phyloP scores from a whole-genome alignment of 2,113 vertebrate species.

The Ondatra zibethicus region DNA sequence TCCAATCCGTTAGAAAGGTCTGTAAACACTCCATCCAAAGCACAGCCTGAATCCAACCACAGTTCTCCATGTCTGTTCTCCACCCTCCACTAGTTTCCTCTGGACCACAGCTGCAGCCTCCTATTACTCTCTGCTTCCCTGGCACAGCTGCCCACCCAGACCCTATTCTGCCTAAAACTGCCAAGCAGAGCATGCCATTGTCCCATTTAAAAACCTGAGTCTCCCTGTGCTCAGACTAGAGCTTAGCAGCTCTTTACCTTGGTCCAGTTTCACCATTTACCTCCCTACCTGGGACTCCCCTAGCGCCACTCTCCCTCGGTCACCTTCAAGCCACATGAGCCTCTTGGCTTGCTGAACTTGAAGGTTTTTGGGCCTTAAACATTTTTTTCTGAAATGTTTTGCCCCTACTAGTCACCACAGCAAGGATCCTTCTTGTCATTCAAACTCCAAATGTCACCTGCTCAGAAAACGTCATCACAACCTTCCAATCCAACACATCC shows the following conservation, averaged over 20 bases:
- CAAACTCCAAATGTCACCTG: constrained; percentile 28
- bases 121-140: neutral
- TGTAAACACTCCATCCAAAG: neutral
- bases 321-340: neutral
- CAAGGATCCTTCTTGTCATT: constrained; percentile 6
- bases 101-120: neutral
- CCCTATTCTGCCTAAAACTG: neutral
- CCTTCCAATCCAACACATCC: constrained; percentile 8
- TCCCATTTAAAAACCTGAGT: neutral
- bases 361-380: neutral
- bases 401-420: neutral
- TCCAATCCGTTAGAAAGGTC: neutral
- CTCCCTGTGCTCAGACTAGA: neutral
- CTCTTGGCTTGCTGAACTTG: constrained; percentile 16
- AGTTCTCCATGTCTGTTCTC: neutral
- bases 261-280: neutral
- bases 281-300: neutral
- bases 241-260: neutral
- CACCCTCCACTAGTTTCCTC: neutral
- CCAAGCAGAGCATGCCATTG: neutral
- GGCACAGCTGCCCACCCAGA: neutral
- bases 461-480: neutral
- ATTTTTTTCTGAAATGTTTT: neutral
- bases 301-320: neutral
- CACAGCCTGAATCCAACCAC: neutral